A percentile compares a stretch with the other conserved stretches of the same genome.
These are phyloP conservation scores for Agrotis exclamationis DNA, from an alignment of 2,888 invertebrate genomes.

Conservation along the genomic window DNA sequence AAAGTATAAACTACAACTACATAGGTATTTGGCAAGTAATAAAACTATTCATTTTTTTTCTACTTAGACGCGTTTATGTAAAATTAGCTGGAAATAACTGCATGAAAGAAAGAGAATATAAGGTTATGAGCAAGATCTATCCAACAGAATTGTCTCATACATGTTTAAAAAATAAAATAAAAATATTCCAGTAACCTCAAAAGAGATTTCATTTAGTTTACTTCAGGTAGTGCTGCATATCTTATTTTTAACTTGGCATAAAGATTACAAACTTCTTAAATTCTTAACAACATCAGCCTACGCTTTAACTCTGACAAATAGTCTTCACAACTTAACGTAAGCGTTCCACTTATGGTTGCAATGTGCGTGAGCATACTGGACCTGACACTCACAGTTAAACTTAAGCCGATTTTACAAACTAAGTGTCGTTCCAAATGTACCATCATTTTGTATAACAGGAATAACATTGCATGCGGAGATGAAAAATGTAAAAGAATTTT, in stretches of 20 bases:
- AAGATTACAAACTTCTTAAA: slow-evolving; percentile 30
- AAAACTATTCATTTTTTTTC: too few relatives aligned
- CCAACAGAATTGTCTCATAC: too few relatives aligned
- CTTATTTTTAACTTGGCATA: slow-evolving; percentile 3
- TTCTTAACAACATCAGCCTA: slow-evolving; percentile 19
- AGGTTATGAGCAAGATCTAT: too few relatives aligned
- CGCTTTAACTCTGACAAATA: slow-evolving; percentile 50
- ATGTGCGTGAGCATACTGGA: slow-evolving; percentile 8
- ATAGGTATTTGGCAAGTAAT: too few relatives aligned
- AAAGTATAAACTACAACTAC: too few relatives aligned
- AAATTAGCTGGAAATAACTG: too few relatives aligned
- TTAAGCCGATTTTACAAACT: slow-evolving; percentile 42
- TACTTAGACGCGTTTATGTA: too few relatives aligned
- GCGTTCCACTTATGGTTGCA: slow-evolving; percentile 19
- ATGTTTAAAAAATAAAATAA: too few relatives aligned
- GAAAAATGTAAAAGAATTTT: neutral
- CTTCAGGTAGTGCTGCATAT: too few relatives aligned
- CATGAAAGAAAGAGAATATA: too few relatives aligned
- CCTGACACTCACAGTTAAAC: slow-evolving; percentile 37
- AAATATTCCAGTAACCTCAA: too few relatives aligned
- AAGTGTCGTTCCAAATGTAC: slow-evolving; percentile 1
- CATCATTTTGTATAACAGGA: slow-evolving; percentile 21
- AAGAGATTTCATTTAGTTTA: neutral
- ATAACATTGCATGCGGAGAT: slow-evolving; percentile 11
- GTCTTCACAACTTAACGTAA: slow-evolving; percentile 38